Percentiles rank a stretch among this genome's conserved stretches.
phyloP scores from a whole-genome alignment of 2,797 vertebrate genomes.

The Cynodonichthys magdalenae region DNA sequence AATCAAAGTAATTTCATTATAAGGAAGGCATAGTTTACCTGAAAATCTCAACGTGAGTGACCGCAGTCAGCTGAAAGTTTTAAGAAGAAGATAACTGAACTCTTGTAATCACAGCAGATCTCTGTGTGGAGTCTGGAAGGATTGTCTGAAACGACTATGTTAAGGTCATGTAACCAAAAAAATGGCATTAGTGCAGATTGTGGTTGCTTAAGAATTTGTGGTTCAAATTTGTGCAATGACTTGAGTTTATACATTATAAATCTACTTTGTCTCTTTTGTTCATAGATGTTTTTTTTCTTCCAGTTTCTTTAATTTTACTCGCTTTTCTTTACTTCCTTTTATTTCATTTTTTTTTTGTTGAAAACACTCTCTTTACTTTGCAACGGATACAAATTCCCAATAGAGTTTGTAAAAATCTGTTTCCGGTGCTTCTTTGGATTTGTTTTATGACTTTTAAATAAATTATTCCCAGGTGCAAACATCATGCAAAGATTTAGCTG shows the following conservation, averaged over 20 bases:
- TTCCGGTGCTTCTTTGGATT: constrained; percentile 5
- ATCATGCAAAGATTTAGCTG: constrained; percentile 35
- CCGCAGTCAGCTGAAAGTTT: background rate
- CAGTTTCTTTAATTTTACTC: background rate
- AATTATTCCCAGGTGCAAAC: constrained; percentile 34
- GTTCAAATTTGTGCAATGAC: background rate
- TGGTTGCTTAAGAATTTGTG: background rate
- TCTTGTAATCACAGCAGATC: constrained; percentile 14
- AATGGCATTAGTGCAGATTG: background rate
- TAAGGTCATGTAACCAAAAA: too few relatives aligned
- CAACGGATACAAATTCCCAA: too few relatives aligned
- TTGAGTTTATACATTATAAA: background rate
- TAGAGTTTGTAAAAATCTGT: background rate
- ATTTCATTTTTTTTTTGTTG: background rate
- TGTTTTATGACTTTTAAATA: constrained; percentile 22
- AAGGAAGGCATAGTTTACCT: constrained; percentile 24
- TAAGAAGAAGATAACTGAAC: background rate
- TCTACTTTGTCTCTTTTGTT: background rate
- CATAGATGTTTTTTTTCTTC: background rate
- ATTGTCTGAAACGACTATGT: too few relatives aligned
- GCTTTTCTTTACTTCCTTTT: background rate
- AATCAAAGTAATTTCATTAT: background rate
- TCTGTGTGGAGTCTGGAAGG: constrained; percentile 7
- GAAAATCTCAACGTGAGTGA: constrained; percentile 40
- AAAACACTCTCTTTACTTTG: background rate